phyloP scores from a whole-genome alignment of 2,113 vertebrate species.

The Fulmarus glacialis region DNA sequence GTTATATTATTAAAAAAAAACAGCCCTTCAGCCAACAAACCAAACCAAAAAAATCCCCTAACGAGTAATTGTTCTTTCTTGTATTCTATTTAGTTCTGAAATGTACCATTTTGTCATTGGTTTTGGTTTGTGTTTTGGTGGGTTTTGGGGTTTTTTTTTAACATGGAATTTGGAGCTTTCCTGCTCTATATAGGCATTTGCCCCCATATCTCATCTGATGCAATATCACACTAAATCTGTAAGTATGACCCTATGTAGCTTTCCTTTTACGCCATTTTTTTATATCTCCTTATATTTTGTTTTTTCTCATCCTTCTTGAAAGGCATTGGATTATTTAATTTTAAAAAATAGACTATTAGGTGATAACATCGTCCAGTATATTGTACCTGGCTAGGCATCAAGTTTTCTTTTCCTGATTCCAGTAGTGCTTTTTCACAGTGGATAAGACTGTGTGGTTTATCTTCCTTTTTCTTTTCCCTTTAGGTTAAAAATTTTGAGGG shows the following conservation, averaged over 20 bases:
- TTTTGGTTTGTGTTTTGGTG: background rate
- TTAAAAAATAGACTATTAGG: background rate
- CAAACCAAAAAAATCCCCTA: background rate
- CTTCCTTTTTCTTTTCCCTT: background rate
- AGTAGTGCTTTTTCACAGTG: background rate
- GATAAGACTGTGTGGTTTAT: background rate
- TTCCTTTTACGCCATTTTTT: background rate
- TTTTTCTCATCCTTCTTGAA: background rate
- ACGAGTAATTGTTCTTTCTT: background rate
- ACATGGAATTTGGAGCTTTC: background rate
- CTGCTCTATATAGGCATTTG: background rate
- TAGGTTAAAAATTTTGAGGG: background rate
- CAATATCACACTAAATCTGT: background rate
- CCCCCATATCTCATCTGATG: background rate
- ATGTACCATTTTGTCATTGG: background rate
- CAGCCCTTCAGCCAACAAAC: background rate
- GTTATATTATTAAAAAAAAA: background rate
- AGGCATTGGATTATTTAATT: background rate
- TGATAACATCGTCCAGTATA: background rate
- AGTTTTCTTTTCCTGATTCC: background rate
- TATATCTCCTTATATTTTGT: background rate
- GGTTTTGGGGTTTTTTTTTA: background rate
- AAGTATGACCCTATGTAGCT: background rate
- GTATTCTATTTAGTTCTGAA: background rate
- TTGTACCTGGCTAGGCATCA: background rate